phyloP scores from a whole-genome alignment of 2,888 invertebrate species.

The Cremastinae sp. region DNA sequence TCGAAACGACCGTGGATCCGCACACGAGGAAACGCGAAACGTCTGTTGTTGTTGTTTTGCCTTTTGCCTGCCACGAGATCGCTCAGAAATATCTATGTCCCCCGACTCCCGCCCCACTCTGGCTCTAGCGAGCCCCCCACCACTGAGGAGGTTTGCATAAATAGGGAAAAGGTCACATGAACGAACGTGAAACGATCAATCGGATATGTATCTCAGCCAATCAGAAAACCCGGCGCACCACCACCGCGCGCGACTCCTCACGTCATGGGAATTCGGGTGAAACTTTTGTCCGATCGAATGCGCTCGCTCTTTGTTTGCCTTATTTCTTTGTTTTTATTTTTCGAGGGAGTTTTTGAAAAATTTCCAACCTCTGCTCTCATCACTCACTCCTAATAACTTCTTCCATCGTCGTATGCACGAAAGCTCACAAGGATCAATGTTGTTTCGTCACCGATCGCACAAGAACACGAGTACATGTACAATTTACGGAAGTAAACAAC shows the following conservation, averaged over 20 bases:
- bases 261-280: conserved; percentile 50
- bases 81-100: conserved; percentile 69
- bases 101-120: conserved; percentile 27
- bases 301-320: conserved; percentile 38
- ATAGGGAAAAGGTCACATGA: conserved; percentile 75
- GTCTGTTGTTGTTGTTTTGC: conserved; percentile 76
- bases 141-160: conserved; percentile 68
- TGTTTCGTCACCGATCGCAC: no score
- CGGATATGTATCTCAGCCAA: conserved; percentile 65
- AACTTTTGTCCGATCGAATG: conserved; percentile 24
- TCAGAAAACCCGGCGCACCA: conserved; percentile 46
- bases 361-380: conserved; percentile 24
- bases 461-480: no score
- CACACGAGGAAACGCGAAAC: conserved; percentile 50
- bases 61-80: conserved; percentile 74
- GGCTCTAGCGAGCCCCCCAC: conserved; percentile 8
- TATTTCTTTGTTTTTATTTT: conserved; percentile 8
- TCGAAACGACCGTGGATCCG: conserved; percentile 3
- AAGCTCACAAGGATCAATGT: no score
- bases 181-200: conserved; percentile 69
- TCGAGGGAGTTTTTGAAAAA: conserved; percentile 15
- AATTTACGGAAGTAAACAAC: no score
- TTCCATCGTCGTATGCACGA: background rate
- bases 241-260: conserved; percentile 18
- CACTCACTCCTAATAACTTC: background rate